Evolutionary conservation across 2,113 vertebrate species (phyloP), one percentile per base, ranked within the genome.

Genomic region (Gobius niger): DNA sequence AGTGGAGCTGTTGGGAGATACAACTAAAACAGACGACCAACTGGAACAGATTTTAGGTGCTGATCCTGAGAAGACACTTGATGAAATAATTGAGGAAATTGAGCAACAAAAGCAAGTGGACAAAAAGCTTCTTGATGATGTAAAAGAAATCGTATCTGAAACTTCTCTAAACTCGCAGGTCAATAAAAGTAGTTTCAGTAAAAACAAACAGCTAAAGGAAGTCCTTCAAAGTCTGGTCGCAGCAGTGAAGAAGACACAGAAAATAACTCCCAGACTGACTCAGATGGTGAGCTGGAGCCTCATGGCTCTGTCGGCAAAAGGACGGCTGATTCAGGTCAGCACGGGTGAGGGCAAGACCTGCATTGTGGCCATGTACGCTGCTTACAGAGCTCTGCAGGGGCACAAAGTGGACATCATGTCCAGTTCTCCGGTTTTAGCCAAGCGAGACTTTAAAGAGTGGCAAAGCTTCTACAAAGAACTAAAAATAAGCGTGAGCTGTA

Each of bases 281-380:
- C 90, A 92, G 72, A 88, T 89, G 84, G 84, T 92, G 64, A 89
- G 84, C 81, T 92, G 81, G 88, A 84, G 87, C 54, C 47, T 90
- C 7, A 74, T 91, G 76, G 88, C 76, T 72, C 84, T 86, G 13
- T 90, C 89, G 10, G 1, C 53, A 57, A 72, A 82, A 14, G 88
- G 87, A 0, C 47, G 9, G 2, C 47, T 92, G 14, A 51, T 92
- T 51, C 85, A 92, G 62, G 79, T 91, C 12, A 65, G 70, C 7
- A 90, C 90, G 9, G 88, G 89, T 53, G 90, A 91, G 52, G 91
- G 85, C 1, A 92, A 92, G 78, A 88, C 91, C 0, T 90, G 90
- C 6, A 85, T 88, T 1, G 82, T 91, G 49, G 90, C 89, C 6
- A 91, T 92, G 91, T 90, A 91, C 79, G 88, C 91, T n/a, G 90